Conservation (phyloP, 2,113 vertebrate species). For the Geococcyx californianus region DNA sequence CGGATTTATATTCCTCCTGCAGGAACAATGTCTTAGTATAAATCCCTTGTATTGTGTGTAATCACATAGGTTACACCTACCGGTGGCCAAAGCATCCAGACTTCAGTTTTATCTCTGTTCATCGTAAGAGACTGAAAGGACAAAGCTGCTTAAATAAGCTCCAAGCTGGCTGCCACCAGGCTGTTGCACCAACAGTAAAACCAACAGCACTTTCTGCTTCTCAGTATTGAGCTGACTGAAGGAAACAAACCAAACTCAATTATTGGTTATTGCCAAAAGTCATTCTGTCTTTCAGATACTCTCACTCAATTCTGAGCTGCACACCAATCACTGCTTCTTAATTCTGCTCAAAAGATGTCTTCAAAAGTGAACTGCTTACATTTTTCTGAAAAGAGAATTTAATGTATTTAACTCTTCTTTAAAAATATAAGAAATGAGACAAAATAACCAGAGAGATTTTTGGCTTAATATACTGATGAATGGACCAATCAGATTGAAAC, state of each 20-base stretch:
- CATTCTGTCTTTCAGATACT: constrained; percentile 15
- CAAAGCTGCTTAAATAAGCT: background rate
- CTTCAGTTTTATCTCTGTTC: constrained; percentile 43
- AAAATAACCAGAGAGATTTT: constrained; percentile 8
- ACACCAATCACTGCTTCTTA: constrained; percentile 12
- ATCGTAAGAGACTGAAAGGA: background rate
- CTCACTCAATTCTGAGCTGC: background rate
- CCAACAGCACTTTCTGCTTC: background rate
- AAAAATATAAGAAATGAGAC: background rate
- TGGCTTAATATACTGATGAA: constrained; percentile 1
- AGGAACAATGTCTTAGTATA: constrained; percentile 12
- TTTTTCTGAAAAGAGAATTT: background rate
- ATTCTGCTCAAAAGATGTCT: constrained; percentile 33
- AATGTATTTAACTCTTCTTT: background rate
- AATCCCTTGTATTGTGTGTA: constrained; percentile 15
- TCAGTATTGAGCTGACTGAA: background rate
- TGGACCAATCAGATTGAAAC: background rate
- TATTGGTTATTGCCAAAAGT: constrained; percentile 40
- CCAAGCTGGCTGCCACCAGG: background rate
- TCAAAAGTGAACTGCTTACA: constrained; percentile 10
- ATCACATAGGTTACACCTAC: constrained; percentile 56
- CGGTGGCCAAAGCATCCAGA: constrained; percentile 22
- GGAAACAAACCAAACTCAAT: constrained; percentile 17
- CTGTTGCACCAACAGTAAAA: background rate
- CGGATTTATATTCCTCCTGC: constrained; percentile 9